phyloP scores from a whole-genome alignment of 2,888 invertebrate species.

The Holacanthella duospinosa region DNA sequence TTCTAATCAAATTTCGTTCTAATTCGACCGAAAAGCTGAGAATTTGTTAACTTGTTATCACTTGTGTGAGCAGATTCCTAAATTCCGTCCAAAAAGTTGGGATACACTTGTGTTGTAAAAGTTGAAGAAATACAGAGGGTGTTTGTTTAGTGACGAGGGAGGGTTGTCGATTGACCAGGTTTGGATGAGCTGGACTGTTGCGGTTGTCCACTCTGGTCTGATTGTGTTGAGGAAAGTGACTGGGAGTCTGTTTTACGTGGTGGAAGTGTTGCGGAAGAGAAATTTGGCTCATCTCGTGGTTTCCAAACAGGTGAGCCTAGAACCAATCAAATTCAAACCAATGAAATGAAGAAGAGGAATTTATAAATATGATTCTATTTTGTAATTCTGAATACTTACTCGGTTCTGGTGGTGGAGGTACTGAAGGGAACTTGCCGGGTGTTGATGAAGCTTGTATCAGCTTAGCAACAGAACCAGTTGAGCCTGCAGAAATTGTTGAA shows the following conservation, averaged over 20 bases:
- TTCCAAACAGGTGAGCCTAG: conserved; percentile 98
- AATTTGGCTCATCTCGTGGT: conserved; percentile 67
- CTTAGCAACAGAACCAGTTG: conserved; percentile 55
- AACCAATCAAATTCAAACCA: conserved; percentile 44
- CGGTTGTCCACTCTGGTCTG: conserved; percentile 2
- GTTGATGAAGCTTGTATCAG: conserved; percentile 45
- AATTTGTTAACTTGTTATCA: no score
- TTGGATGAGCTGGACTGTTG: conserved; percentile 11
- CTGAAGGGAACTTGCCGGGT: conserved; percentile 37
- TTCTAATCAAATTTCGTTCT: no score
- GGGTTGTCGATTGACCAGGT: conserved; percentile 20
- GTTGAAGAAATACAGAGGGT: neutral
- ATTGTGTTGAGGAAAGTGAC: conserved; percentile 12
- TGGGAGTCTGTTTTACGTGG: conserved; percentile 41
- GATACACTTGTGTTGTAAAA: neutral
- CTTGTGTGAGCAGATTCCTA: no score
- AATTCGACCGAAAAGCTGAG: no score
- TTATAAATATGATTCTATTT: neutral
- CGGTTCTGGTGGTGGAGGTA: conserved; percentile 38
- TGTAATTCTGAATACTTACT: conserved; percentile 19
- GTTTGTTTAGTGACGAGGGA: conserved; percentile 9
- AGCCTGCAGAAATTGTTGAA: conserved; percentile 84
- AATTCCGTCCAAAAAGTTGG: no score
- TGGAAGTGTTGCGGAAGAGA: conserved; percentile 51
- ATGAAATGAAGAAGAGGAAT: neutral